Conservation (phyloP, 1,140 invertebrate genomes). For the Platorchestia sp. region DNA sequence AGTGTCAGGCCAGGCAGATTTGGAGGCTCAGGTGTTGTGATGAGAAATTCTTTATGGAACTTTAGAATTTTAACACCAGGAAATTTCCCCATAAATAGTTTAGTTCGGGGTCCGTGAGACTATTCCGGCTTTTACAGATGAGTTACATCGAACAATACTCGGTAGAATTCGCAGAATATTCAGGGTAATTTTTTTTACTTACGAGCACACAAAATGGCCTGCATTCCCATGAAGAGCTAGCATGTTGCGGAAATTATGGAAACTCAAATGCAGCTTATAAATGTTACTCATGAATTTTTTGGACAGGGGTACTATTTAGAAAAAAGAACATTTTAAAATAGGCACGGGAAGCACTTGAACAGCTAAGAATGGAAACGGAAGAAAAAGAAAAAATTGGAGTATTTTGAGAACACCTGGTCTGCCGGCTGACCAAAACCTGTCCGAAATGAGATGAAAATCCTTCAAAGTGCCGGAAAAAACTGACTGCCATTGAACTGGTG, state of each 20-base stretch:
- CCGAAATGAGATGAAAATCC: constrained; percentile 27
- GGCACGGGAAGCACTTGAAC: neutral
- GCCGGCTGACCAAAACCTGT: neutral
- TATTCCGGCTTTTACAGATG: neutral
- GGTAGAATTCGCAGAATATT: too few relatives aligned
- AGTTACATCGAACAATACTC: too few relatives aligned
- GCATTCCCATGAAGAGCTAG: too few relatives aligned
- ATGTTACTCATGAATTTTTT: too few relatives aligned
- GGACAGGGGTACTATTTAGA: too few relatives aligned
- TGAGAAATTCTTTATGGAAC: too few relatives aligned
- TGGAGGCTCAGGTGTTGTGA: neutral
- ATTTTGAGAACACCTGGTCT: neutral
- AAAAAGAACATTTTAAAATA: too few relatives aligned
- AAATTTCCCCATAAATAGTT: neutral
- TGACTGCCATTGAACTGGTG: neutral
- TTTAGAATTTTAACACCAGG: neutral
- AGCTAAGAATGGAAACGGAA: neutral
- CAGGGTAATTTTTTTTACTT: too few relatives aligned
- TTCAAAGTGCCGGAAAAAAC: neutral
- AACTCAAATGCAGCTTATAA: neutral
- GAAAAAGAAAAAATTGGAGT: neutral
- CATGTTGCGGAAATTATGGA: neutral
- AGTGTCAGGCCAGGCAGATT: too few relatives aligned
- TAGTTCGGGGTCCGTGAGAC: neutral
- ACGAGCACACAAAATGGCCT: too few relatives aligned